Conservation (phyloP, 1,140 invertebrate genomes). For the Heliconius eleuchia region DNA sequence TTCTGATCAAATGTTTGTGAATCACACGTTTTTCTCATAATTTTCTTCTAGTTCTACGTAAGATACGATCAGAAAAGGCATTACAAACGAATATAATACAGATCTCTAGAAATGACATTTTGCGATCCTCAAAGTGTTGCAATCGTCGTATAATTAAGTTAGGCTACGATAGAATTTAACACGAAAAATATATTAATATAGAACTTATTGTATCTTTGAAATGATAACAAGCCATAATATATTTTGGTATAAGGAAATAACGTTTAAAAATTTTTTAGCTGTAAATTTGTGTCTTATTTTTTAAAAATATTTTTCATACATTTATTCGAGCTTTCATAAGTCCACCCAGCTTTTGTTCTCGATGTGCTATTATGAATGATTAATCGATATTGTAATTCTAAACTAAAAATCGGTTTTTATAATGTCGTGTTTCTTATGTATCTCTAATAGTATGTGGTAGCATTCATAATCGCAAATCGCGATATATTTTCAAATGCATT, state of each 20-base stretch:
- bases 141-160: slow-evolving; percentile 75
- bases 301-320: slow-evolving; percentile 42
- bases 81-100: slow-evolving; percentile 58
- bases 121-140: slow-evolving; percentile 77
- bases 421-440: background rate
- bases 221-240: slow-evolving; percentile 79
- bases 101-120: slow-evolving; percentile 74
- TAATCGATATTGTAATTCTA: background rate
- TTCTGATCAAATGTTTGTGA: slow-evolving; percentile 40
- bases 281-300: slow-evolving; percentile 40
- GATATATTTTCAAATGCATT: slow-evolving; percentile 39
- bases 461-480: slow-evolving; percentile 12
- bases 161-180: slow-evolving; percentile 74
- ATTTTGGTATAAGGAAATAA: slow-evolving; percentile 79
- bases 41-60: slow-evolving; percentile 3
- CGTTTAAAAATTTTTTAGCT: slow-evolving; percentile 65
- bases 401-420: background rate
- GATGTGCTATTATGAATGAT: slow-evolving; percentile 6
- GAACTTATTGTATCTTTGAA: slow-evolving; percentile 73
- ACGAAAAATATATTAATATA: slow-evolving; percentile 75
- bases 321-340: slow-evolving; percentile 47
- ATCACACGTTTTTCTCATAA: slow-evolving; percentile 21
- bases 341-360: slow-evolving; percentile 57
- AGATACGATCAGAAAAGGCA: slow-evolving; percentile 44
- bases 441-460: background rate